phyloP scores from a whole-genome alignment of 2,797 vertebrate genomes.

The Mormyrops attenuatus region DNA sequence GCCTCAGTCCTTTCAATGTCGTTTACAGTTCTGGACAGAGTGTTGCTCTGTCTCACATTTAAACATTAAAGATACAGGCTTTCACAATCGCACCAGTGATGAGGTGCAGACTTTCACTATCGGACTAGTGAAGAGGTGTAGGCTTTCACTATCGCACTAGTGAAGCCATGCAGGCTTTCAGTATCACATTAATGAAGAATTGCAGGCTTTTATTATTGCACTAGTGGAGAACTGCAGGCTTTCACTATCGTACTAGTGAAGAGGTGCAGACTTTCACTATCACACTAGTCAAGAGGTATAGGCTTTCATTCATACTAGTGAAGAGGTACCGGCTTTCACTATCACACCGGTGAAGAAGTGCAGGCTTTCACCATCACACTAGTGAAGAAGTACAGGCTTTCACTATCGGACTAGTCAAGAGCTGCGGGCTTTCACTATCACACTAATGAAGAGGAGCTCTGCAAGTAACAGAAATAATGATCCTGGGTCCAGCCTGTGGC shows the following conservation, averaged over 20 bases:
- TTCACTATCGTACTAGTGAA: not conserved
- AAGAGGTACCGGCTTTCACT: not conserved
- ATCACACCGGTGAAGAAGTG: not conserved
- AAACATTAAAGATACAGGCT: not conserved
- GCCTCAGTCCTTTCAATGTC: not conserved
- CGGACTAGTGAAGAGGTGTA: not conserved
- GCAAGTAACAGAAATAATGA: constrained; percentile 1
- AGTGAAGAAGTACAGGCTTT: not conserved
- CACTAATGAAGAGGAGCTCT: not conserved
- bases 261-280: not conserved
- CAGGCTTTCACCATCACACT: not conserved
- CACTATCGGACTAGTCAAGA: not conserved
- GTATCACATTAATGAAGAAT: too few species aligned
- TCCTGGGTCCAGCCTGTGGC: not conserved
- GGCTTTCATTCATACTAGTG: not conserved
- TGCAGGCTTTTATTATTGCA: too few species aligned
- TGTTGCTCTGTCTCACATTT: not conserved
- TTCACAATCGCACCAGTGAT: not conserved
- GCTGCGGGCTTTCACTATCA: not conserved
- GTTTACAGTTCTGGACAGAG: not conserved
- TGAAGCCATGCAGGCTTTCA: too few species aligned
- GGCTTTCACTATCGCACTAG: too few species aligned
- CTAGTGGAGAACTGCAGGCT: too few species aligned
- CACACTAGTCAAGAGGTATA: not conserved
- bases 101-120: not conserved